A percentile compares a stretch with the other conserved stretches of the same genome.
phyloP scores from a whole-genome alignment of 1,140 invertebrate species.

The Helicoverpa zea region DNA sequence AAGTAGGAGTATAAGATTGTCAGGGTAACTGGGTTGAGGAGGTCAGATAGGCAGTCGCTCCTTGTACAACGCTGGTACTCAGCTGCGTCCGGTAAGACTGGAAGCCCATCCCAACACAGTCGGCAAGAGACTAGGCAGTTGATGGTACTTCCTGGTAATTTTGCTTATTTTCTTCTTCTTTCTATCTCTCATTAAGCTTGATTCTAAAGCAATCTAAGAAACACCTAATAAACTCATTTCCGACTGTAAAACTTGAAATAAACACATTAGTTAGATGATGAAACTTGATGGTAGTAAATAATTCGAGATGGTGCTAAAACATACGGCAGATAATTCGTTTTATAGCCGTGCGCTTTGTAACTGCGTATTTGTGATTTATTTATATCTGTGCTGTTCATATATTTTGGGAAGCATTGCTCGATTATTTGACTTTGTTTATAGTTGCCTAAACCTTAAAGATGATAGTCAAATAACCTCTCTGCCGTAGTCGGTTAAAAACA shows the following conservation, averaged over 20 bases:
- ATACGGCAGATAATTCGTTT: slow-evolving; percentile 5
- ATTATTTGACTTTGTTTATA: not conserved
- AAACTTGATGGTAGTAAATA: slow-evolving; percentile 11
- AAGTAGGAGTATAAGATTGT: too few relatives aligned
- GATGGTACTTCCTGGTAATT: too few relatives aligned
- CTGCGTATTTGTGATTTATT: not conserved
- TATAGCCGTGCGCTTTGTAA: not conserved
- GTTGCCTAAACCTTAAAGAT: not conserved
- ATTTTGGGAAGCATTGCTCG: slow-evolving; percentile 7
- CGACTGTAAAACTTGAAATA: not conserved
- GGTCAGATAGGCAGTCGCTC: too few relatives aligned
- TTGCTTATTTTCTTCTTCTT: too few relatives aligned
- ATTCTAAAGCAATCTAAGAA: not conserved
- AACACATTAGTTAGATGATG: not conserved
- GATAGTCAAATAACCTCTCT: too few relatives aligned
- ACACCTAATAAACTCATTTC: not conserved
- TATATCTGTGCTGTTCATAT: not conserved
- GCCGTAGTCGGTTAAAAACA: too few relatives aligned
- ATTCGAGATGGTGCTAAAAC: slow-evolving; percentile 18
- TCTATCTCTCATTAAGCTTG: too few relatives aligned
- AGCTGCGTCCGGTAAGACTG: too few relatives aligned
- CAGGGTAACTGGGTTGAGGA: too few relatives aligned
- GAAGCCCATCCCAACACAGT: too few relatives aligned
- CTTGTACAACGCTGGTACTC: too few relatives aligned
- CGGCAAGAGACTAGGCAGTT: too few relatives aligned